phyloP scores from a whole-genome alignment of 2,797 vertebrate species.

The Anomalospiza imberbis region DNA sequence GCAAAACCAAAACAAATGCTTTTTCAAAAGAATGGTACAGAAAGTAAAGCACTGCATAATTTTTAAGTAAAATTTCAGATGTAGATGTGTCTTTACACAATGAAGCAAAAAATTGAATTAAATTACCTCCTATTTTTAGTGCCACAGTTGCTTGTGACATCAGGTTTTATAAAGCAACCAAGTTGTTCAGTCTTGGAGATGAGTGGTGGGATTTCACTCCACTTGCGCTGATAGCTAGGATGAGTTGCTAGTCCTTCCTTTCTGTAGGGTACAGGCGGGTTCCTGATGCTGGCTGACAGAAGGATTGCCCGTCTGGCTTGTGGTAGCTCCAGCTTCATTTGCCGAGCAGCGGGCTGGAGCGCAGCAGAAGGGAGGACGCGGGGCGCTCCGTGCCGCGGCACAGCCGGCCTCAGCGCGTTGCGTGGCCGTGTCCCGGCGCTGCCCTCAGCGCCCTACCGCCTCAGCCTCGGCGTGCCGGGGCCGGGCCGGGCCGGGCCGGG shows the following conservation, averaged over 20 bases:
- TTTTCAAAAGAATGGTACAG: neutral
- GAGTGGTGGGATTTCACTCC: constrained; percentile 58
- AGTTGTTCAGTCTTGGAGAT: constrained; percentile 15
- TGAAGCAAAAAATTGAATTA: neutral
- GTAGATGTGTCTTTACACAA: neutral
- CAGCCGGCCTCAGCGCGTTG: too few species aligned
- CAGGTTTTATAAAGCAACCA: neutral
- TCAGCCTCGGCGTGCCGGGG: too few species aligned
- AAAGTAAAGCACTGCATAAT: neutral
- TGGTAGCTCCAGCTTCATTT: constrained; percentile 71
- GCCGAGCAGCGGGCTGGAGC: constrained; percentile 41
- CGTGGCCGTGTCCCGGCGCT: too few species aligned
- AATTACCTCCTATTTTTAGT: neutral
- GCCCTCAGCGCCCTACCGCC: too few species aligned
- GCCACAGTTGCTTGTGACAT: neutral
- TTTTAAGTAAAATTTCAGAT: constrained; percentile 18
- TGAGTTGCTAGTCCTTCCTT: constrained; percentile 58
- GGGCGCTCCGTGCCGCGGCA: neutral
- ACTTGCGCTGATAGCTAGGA: constrained; percentile 60
- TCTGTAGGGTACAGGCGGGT: constrained; percentile 57
- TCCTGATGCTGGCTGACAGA: constrained; percentile 69
- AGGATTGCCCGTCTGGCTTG: constrained; percentile 75
- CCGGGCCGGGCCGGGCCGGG: neutral
- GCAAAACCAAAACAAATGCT: neutral
- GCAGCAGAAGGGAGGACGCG: neutral